These are phyloP conservation scores for Montipora capitata DNA, from an alignment of 92 coral and sea anemone species.

Conservation along the genomic window DNA sequence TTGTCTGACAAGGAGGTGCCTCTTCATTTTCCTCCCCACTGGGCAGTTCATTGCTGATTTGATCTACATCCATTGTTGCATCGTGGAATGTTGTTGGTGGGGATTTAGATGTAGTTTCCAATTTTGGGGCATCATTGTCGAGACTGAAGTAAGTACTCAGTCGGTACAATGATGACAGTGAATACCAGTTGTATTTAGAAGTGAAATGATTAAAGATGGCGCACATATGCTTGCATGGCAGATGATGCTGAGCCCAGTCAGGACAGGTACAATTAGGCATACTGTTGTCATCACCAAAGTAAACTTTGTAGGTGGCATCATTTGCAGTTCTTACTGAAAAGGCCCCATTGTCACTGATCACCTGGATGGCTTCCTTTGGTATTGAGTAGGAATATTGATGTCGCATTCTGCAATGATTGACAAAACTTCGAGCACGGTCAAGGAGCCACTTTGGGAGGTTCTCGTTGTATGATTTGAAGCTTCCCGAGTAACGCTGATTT, in stretches of 20 bases:
- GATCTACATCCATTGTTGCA: background rate
- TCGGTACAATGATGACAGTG: conserved; percentile 17
- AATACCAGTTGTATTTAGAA: conserved; percentile 32
- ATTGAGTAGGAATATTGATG: background rate
- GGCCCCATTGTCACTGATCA: background rate
- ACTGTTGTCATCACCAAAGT: conserved; percentile 26
- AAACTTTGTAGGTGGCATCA: conserved; percentile 17
- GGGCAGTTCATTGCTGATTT: too few species aligned
- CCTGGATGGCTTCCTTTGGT: conserved; percentile 24
- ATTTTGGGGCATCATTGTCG: conserved; percentile 41
- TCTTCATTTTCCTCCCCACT: too few species aligned
- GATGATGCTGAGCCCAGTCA: conserved; percentile 40
- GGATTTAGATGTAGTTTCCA: background rate
- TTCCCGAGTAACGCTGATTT: conserved; percentile 47
- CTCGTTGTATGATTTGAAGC: conserved; percentile 39
- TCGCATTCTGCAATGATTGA: conserved; percentile 37
- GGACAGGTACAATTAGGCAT: conserved; percentile 38
- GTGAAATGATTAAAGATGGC: conserved; percentile 45
- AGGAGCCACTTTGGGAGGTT: conserved; percentile 48
- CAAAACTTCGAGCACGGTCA: conserved; percentile 33
- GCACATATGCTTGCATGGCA: conserved; percentile 69
- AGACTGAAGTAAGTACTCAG: conserved; percentile 26
- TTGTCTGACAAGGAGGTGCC: too few species aligned
- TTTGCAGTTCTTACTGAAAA: conserved; percentile 12
- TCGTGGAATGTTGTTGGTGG: background rate